Base-by-base conservation (phyloP, 2,888 invertebrate genomes). In the Drosophila macrospina region DNA sequence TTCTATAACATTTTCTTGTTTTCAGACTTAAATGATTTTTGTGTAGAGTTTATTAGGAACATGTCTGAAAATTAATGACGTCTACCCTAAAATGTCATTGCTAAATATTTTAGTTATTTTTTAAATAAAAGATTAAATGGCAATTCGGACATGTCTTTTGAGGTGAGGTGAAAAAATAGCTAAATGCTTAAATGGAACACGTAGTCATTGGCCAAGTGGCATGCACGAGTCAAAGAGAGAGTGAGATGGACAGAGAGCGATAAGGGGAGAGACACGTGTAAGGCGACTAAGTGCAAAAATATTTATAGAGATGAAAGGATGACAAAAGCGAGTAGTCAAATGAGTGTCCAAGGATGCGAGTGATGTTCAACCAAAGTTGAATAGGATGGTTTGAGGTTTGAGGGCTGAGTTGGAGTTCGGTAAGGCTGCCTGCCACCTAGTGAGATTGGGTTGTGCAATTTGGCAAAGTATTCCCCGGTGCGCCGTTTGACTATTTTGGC, bases 381-480 rank as follows among this genome's bases (percentile, higher is more conserved):
- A 34, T 24, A 20, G 15, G 20, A 10, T 20, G 41, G 20, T 28
- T 24, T 47, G 45, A n/a, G 16, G 20, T 3, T 2, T 20, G 20
- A n/a, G 20, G 20, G 16, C 11, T 45, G 45, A 10, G 24, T 26
- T 13, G 15, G 24, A n/a, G 11, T 11, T 16, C 39, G 15, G 34
- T 59, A 20, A 20, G 20, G 20, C 20, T 20, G 20, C 20, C 20
- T 20, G 20, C 20, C 3, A 20, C 20, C 20, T 20, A 20, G 20
- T 50, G 45, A 42, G 68, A 50, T 68, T 69, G 72, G 81, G 66
- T 41, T 74, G 71, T 80, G 85, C 84, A 86, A 87, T 86, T 86
- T 86, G 83, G 77, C 52, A 87, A 86, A 86, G 86, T 86, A 86
- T 86, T 86, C 88, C 85, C 85, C 74, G 73, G 74, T 83, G 85